phyloP scores from a whole-genome alignment of 1,140 invertebrate genomes.

The Pogonomyrmex californicus region DNA sequence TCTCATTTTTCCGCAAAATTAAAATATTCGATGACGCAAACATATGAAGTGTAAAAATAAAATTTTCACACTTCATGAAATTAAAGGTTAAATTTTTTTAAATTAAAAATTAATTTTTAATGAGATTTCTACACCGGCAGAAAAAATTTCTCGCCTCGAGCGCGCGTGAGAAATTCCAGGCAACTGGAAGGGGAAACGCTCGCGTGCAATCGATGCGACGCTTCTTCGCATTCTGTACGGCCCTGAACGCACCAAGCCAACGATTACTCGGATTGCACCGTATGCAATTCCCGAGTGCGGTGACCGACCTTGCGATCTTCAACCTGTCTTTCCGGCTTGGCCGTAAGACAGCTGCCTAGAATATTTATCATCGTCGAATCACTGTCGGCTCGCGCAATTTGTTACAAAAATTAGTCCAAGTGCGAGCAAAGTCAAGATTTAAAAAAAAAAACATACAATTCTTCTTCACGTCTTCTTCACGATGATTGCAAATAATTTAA shows the following conservation, averaged over 20 bases:
- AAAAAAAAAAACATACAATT: neutral
- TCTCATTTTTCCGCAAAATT: neutral
- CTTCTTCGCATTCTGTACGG: constrained; percentile 35
- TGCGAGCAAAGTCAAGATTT: no score
- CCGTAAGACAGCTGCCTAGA: constrained; percentile 49
- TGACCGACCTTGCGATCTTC: constrained; percentile 80
- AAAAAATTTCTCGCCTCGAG: constrained; percentile 2
- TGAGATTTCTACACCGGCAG: no score
- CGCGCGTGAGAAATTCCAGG: constrained; percentile 37
- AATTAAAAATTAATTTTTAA: no score
- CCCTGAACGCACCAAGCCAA: constrained; percentile 49
- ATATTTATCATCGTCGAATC: constrained; percentile 69
- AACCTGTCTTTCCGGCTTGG: constrained; percentile 73
- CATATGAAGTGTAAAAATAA: neutral
- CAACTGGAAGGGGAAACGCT: constrained; percentile 44
- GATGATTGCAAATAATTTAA: neutral
- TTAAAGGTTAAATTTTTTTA: no score
- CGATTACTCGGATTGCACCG: constrained; percentile 67
- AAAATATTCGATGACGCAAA: neutral
- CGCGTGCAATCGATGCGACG: constrained; percentile 53
- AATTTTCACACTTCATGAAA: no score
- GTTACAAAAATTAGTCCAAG: constrained; percentile 12
- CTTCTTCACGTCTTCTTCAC: no score
- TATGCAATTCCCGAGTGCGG: constrained; percentile 68
- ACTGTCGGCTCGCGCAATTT: neutral